These are phyloP conservation scores for Phylloscopus trochilus DNA, from an alignment of 2,113 vertebrate genomes.

Conservation along the genomic window DNA sequence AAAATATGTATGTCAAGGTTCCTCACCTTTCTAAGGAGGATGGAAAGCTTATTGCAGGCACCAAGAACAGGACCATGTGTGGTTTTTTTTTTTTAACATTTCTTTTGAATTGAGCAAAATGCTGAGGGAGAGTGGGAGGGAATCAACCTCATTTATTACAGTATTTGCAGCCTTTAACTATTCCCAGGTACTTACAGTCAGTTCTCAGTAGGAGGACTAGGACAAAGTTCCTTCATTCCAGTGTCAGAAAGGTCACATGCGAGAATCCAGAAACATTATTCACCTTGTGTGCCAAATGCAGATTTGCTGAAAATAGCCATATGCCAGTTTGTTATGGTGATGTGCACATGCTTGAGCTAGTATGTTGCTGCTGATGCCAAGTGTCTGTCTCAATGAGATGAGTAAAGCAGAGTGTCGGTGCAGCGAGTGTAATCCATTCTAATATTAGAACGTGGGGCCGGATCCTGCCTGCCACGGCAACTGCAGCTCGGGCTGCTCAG, in stretches of 20 bases:
- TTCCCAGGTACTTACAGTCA: not conserved
- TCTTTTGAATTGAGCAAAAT: not conserved
- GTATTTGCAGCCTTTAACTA: not conserved
- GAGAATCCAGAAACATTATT: not conserved
- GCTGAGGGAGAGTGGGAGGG: not conserved
- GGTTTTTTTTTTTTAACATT: not conserved
- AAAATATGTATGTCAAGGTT: not conserved
- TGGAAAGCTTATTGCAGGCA: not conserved
- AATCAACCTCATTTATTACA: not conserved
- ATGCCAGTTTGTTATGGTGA: slow-evolving; percentile 28
- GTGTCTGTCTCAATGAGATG: not conserved
- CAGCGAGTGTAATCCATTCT: not conserved
- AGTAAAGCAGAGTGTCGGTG: not conserved
- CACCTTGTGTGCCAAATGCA: not conserved
- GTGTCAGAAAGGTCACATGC: not conserved
- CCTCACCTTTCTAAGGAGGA: not conserved
- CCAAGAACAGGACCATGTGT: not conserved
- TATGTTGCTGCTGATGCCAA: not conserved
- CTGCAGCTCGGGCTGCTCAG: not conserved
- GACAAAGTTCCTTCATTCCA: not conserved
- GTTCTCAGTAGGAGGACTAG: not conserved
- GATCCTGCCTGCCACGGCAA: not conserved
- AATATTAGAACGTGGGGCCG: not conserved
- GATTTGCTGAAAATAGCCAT: slow-evolving; percentile 40
- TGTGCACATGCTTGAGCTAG: slow-evolving; percentile 42